These are phyloP conservation scores for Stichodactyla mertensii DNA, from an alignment of 64 coral and sea anemone genomes.

Conservation along the genomic window DNA sequence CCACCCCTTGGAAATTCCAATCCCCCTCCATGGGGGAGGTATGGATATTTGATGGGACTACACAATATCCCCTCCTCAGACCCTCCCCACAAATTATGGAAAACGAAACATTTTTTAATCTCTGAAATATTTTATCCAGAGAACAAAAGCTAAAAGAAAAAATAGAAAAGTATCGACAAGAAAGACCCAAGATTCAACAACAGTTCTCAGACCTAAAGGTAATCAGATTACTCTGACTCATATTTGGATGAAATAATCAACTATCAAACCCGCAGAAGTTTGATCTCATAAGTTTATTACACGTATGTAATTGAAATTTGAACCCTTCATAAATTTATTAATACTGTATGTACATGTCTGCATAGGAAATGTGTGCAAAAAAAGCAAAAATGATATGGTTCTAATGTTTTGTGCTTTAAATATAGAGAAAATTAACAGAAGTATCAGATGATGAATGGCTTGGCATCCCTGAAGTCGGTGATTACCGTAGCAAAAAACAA, in stretches of 20 bases:
- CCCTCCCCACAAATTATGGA: too few species aligned
- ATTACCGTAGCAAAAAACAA: constrained; percentile 91
- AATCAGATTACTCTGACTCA: background rate
- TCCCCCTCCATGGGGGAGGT: too few species aligned
- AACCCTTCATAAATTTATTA: too few species aligned
- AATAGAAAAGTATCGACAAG: constrained; percentile 96
- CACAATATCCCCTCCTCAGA: too few species aligned
- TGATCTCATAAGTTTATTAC: too few species aligned
- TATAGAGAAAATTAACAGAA: constrained; percentile 80
- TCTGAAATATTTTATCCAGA: constrained; percentile 35
- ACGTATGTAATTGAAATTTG: too few species aligned
- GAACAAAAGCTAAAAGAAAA: constrained; percentile 95
- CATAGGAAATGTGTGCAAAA: too few species aligned
- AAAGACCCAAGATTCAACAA: constrained; percentile 96
- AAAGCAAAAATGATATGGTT: background rate
- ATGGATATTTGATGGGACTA: too few species aligned
- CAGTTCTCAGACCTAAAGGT: constrained; percentile 99
- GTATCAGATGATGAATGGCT: constrained; percentile 98
- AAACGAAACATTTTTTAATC: background rate
- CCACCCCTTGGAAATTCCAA: too few species aligned
- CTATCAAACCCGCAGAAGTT: too few species aligned
- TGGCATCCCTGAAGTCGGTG: constrained; percentile 92
- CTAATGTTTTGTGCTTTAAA: background rate
- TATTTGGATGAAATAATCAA: too few species aligned
- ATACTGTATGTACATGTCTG: too few species aligned